Base-by-base conservation (phyloP, 2,113 vertebrate species). In the Sylvilagus bachmani region DNA sequence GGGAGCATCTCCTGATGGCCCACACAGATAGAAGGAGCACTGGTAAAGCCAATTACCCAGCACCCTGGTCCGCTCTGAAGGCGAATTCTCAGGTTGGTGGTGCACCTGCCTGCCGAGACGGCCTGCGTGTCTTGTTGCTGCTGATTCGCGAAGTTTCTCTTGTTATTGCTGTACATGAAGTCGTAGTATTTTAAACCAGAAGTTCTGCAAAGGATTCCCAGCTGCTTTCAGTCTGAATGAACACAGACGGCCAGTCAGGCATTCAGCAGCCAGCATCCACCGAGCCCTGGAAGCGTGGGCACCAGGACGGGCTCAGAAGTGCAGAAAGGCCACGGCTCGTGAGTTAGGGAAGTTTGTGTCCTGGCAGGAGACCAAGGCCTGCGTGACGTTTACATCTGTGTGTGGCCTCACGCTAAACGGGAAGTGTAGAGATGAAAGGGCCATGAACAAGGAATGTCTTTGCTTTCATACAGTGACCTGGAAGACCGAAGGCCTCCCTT, bases 181-280 rank as follows among this genome's bases (percentile, higher is more conserved):
- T 94, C 71, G 62, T 17, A 44, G 7, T 64, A 33, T 83, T 92
- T 89, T 81, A 87, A 94, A 81, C 74, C 2, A 79, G 67, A 77
- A 70, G 55, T 55, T 80, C 51, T 90, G n/a, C 31, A 87, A 83
- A 93, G 8, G 2, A 13, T 79, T 95, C 83, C 70, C 19, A 79
- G 58, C 25, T 84, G n/a, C 75, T 74, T 81, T 88, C 9, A 53
- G n/a, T 64, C 27, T 33, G n/a, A 49, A n/a, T 24, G 36, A 90
- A 53, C 1, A 21, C 4, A 38, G 64, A 61, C 13, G 67, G 24
- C 86, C 25, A 55, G 3, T 22, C 51, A 31, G 70, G 38, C 62
- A 24, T 53, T 38, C 24, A 51, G 44, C 5, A 36, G 4, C 29
- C 36, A 85, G n/a, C 4, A 77, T 16, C 66, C 14, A 38, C 53